Evolutionary conservation across 2,113 vertebrate species (phyloP).

Genomic region (Leuciscus idus): DNA sequence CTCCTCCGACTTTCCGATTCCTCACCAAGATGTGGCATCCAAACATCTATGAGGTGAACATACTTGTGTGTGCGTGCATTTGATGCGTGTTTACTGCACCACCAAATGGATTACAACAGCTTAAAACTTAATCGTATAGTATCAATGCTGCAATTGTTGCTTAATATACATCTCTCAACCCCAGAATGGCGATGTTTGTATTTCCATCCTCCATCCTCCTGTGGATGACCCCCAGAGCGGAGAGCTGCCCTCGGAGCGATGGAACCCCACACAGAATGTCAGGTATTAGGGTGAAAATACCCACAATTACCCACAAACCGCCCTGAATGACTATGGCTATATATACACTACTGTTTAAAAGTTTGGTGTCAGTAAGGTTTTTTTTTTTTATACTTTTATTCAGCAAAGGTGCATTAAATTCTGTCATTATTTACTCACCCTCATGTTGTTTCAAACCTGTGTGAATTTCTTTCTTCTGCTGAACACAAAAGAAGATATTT

Average conservation of each 20-base stretch:
- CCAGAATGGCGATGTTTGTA: slow-evolving; percentile 97
- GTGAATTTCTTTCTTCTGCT: too few relatives aligned
- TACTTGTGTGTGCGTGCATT: not conserved
- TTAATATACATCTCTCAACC: slow-evolving; percentile 28
- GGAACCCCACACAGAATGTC: slow-evolving; percentile 99
- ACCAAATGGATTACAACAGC: not conserved
- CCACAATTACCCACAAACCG: not conserved
- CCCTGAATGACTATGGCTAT: too few relatives aligned
- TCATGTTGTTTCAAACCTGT: too few relatives aligned
- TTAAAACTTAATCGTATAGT: not conserved
- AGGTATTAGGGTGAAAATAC: slow-evolving; percentile 76
- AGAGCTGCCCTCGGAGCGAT: slow-evolving; percentile 96
- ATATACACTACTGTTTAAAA: too few relatives aligned
- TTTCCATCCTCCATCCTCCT: slow-evolving; percentile 98
- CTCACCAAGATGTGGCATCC: slow-evolving; percentile 99
- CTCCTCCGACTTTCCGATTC: slow-evolving; percentile 96
- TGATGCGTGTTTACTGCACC: not conserved
- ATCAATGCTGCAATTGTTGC: not conserved
- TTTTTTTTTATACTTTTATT: too few relatives aligned
- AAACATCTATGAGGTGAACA: slow-evolving; percentile 96
- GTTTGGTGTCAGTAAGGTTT: too few relatives aligned
- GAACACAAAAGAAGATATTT: too few relatives aligned
- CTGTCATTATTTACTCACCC: too few relatives aligned
- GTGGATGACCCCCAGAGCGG: slow-evolving; percentile 98
- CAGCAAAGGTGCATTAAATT: too few relatives aligned